Evolutionary conservation across 2,113 vertebrate genomes (phyloP).

Genomic region (Carassius auratus): DNA sequence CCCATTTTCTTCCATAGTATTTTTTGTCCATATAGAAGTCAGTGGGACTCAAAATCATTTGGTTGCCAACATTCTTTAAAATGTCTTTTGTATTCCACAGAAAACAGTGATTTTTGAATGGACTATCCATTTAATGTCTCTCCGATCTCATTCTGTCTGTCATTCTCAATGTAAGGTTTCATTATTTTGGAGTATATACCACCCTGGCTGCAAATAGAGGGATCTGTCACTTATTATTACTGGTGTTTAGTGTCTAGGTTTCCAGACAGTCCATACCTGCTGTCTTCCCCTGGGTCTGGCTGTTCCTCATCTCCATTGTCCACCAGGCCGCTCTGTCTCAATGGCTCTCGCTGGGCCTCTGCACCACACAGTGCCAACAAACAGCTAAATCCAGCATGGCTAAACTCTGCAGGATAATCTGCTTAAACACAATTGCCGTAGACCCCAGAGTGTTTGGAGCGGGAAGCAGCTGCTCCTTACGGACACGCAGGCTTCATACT

Average conservation of each 20-base stretch:
- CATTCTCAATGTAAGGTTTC: too few relatives aligned
- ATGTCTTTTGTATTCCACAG: not conserved
- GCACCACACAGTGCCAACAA: conserved; percentile 37
- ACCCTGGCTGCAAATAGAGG: not conserved
- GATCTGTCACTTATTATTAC: not conserved
- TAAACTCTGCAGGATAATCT: conserved; percentile 61
- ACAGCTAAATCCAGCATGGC: conserved; percentile 50
- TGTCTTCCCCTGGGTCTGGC: not conserved
- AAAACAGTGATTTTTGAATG: not conserved
- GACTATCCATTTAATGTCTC: not conserved
- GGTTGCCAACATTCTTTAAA: not conserved
- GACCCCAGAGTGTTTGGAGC: not conserved
- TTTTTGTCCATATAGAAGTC: not conserved
- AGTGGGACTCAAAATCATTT: not conserved
- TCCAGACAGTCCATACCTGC: not conserved
- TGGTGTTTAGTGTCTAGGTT: not conserved
- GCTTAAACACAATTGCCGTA: conserved; percentile 38
- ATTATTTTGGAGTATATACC: not conserved
- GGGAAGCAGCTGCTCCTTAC: conserved; percentile 44
- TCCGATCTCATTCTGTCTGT: too few relatives aligned
- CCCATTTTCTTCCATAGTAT: not conserved
- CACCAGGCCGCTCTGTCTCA: not conserved
- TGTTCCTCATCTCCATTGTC: conserved; percentile 34
- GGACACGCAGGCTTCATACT: not conserved
- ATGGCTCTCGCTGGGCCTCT: not conserved